Percentiles rank a stretch among this genome's conserved stretches.
These are phyloP conservation scores for Panagrolaimus sp. DNA, from an alignment of 1,140 invertebrate genomes.

Conservation along the genomic window DNA sequence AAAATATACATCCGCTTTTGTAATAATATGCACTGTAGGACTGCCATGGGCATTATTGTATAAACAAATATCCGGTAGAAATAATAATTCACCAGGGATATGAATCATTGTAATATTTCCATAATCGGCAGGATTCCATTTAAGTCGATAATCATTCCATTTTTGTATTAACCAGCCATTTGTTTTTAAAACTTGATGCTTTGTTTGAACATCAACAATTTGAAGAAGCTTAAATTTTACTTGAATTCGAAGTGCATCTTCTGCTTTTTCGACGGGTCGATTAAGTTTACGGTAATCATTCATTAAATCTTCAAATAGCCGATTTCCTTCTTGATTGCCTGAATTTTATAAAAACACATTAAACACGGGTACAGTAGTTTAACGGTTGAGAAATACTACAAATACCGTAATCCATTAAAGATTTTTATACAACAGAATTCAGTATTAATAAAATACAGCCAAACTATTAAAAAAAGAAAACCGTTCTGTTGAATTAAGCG, in stretches of 20 bases:
- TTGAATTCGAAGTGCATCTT: conserved; percentile 82
- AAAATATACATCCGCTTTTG: conserved; percentile 41
- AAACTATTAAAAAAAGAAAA: too few relatives aligned
- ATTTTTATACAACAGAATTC: too few relatives aligned
- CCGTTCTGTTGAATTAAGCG: too few relatives aligned
- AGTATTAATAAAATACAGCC: too few relatives aligned
- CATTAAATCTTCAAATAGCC: conserved; percentile 69
- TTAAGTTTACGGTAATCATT: conserved; percentile 91
- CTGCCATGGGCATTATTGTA: conserved; percentile 49
- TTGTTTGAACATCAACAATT: conserved; percentile 67
- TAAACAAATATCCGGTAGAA: conserved; percentile 71
- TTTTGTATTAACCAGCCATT: conserved; percentile 91
- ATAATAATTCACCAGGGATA: conserved; percentile 60
- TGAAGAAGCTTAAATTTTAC: conserved; percentile 66
- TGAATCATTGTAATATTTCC: conserved; percentile 73
- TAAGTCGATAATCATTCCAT: conserved; percentile 90
- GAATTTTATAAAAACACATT: background rate
- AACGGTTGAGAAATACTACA: too few relatives aligned
- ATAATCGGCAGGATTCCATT: conserved; percentile 64
- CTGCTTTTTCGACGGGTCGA: conserved; percentile 82
- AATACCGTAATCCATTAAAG: too few relatives aligned
- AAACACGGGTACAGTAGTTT: too few relatives aligned
- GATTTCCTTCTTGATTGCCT: conserved; percentile 27
- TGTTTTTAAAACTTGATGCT: conserved; percentile 87
- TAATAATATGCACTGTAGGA: conserved; percentile 40